Evolutionary conservation across 2,888 invertebrate species (phyloP).

Genomic region (Iselma pallidipennis): DNA sequence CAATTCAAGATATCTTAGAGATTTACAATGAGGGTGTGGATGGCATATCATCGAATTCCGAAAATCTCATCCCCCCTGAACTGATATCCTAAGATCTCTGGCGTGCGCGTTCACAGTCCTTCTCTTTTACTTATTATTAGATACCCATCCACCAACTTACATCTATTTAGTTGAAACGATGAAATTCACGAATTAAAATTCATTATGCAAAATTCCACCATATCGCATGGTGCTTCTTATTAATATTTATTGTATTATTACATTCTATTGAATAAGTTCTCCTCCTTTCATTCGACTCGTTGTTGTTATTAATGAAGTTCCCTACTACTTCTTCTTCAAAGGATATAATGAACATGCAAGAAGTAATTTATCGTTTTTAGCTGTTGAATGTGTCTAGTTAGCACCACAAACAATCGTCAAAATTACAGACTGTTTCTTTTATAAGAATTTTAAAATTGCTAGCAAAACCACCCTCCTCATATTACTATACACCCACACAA

Average conservation of each 20-base stretch:
- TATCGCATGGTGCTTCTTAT: constrained; percentile 16
- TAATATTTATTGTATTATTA: constrained; percentile 23
- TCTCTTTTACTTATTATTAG: neutral
- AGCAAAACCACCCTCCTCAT: too few relatives aligned
- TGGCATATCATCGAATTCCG: constrained; percentile 3
- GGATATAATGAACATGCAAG: neutral
- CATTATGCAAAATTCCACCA: constrained; percentile 20
- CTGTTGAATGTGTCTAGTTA: neutral
- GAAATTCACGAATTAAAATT: constrained; percentile 9
- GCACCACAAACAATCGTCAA: neutral
- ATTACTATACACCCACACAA: too few relatives aligned
- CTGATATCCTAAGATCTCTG: neutral
- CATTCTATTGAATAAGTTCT: constrained; percentile 15
- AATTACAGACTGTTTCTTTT: neutral
- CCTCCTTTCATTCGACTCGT: neutral
- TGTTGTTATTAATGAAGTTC: constrained; percentile 4
- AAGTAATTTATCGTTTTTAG: neutral
- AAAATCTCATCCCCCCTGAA: constrained; percentile 4
- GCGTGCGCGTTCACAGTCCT: neutral
- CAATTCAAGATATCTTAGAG: constrained; percentile 9
- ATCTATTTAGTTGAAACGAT: constrained; percentile 7
- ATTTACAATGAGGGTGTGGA: constrained; percentile 10
- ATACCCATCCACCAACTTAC: too few relatives aligned
- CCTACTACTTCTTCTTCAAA: neutral
- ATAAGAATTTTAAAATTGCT: too few relatives aligned